A percentile compares a stretch with the other conserved stretches of the same genome.
These are phyloP conservation scores for Diachrysia chrysitis DNA, from an alignment of 2,888 invertebrate genomes.

Conservation along the genomic window DNA sequence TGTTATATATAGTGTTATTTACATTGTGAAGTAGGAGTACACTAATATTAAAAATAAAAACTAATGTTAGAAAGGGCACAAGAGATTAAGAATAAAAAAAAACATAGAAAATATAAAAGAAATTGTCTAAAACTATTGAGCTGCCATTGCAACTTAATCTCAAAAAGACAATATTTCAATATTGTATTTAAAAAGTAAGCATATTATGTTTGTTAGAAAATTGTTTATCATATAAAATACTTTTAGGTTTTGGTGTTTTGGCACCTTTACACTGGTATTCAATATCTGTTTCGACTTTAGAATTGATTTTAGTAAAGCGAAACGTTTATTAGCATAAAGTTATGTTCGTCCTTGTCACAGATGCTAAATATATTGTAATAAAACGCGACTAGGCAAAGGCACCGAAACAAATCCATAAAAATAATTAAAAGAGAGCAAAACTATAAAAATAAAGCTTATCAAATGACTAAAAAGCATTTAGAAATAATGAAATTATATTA, in stretches of 20 bases:
- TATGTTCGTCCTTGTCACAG: neutral
- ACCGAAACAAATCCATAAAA: constrained; percentile 9
- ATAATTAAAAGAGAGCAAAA: constrained; percentile 32
- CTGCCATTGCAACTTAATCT: constrained; percentile 26
- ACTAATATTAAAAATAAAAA: constrained; percentile 47
- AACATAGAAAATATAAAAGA: constrained; percentile 39
- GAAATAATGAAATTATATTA: constrained; percentile 19
- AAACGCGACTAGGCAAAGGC: neutral
- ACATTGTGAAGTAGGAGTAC: constrained; percentile 42
- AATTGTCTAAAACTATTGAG: constrained; percentile 31
- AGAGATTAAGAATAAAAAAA: constrained; percentile 41
- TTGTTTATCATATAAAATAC: constrained; percentile 24
- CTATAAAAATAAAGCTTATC: constrained; percentile 37
- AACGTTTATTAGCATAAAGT: neutral
- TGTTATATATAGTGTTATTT: constrained; percentile 42
- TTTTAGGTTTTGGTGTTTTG: constrained; percentile 5
- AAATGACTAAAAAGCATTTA: constrained; percentile 26
- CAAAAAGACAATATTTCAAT: constrained; percentile 25
- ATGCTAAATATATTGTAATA: neutral
- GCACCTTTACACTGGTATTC: constrained; percentile 10
- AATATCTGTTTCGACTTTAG: neutral
- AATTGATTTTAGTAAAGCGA: neutral
- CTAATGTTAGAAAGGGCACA: constrained; percentile 31
- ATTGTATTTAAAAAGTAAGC: neutral
- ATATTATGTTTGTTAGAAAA: constrained; percentile 13